These are phyloP conservation scores for Stichopus horrens DNA, from an alignment of 53 echinoderm and acorn worm genomes.

Conservation along the genomic window DNA sequence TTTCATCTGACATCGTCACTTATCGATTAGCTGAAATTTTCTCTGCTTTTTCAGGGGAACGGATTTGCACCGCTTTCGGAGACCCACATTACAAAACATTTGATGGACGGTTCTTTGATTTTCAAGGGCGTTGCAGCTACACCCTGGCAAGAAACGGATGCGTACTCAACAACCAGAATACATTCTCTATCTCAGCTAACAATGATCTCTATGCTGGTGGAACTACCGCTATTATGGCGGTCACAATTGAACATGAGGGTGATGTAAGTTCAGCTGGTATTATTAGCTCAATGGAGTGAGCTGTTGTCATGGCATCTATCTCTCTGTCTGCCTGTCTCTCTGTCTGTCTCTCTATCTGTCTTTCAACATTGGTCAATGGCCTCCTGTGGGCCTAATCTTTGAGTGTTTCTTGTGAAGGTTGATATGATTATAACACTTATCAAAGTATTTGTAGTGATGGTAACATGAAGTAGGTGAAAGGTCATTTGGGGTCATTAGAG, in stretches of 20 bases:
- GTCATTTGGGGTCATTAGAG: no score
- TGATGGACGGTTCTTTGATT: conserved; percentile 17
- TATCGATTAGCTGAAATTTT: neutral
- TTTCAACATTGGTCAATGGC: no score
- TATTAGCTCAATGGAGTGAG: neutral
- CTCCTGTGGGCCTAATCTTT: no score
- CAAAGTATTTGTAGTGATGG: no score
- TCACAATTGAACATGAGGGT: neutral
- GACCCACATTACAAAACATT: conserved; percentile 47
- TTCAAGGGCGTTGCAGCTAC: conserved; percentile 36
- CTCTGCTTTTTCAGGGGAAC: conserved; percentile 4
- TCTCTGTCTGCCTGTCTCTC: no score
- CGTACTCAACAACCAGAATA: neutral
- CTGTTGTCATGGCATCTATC: no score
- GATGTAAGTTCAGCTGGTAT: neutral
- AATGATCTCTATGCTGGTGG: neutral
- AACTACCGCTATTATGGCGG: neutral
- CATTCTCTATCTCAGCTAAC: neutral
- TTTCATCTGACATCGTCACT: no score
- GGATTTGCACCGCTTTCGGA: conserved; percentile 19
- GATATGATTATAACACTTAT: no score
- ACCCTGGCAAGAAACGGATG: conserved; percentile 18
- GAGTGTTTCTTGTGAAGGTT: no score
- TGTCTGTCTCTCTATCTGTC: no score
- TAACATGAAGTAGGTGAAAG: no score